A percentile compares a stretch with the other conserved stretches of the same genome.
Evolutionary conservation across 1,140 invertebrate species (phyloP).

Genomic region (Triops longicaudatus): DNA sequence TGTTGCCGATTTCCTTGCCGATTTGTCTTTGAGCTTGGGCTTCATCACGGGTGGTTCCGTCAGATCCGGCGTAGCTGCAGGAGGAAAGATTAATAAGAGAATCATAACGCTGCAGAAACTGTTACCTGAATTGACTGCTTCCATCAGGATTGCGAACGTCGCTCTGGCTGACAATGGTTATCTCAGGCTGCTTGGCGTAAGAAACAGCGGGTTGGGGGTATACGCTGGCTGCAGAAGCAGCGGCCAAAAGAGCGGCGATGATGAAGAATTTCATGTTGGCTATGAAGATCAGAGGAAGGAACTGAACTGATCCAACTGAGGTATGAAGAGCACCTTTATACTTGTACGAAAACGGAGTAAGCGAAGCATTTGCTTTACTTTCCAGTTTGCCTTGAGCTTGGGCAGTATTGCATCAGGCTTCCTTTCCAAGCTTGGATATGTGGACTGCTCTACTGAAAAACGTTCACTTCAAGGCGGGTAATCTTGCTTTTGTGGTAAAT

Average conservation of each 20-base stretch:
- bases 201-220: neutral
- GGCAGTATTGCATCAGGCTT: neutral
- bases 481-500: neutral
- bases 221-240: slow-evolving; percentile 19
- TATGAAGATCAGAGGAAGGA: neutral
- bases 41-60: slow-evolving; percentile 25
- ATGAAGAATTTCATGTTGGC: slow-evolving; percentile 10
- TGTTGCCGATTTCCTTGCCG: slow-evolving; percentile 21
- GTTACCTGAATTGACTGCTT: slow-evolving; percentile 23
- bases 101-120: neutral
- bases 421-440: neutral
- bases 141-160: slow-evolving; percentile 26
- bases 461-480: neutral
- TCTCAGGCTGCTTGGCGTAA: slow-evolving; percentile 8
- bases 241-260: slow-evolving; percentile 24
- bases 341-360: neutral
- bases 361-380: neutral
- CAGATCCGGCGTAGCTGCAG: slow-evolving; percentile 23
- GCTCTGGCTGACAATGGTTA: slow-evolving; percentile 25
- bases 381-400: neutral
- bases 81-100: neutral
- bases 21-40: slow-evolving; percentile 20
- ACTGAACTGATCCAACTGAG: neutral
- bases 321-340: neutral
- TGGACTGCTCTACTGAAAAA: neutral